Percentiles rank a stretch among this genome's conserved stretches.
These are phyloP conservation scores for Calcarius lapponicus DNA, from an alignment of 2,797 vertebrate species.

Conservation along the genomic window DNA sequence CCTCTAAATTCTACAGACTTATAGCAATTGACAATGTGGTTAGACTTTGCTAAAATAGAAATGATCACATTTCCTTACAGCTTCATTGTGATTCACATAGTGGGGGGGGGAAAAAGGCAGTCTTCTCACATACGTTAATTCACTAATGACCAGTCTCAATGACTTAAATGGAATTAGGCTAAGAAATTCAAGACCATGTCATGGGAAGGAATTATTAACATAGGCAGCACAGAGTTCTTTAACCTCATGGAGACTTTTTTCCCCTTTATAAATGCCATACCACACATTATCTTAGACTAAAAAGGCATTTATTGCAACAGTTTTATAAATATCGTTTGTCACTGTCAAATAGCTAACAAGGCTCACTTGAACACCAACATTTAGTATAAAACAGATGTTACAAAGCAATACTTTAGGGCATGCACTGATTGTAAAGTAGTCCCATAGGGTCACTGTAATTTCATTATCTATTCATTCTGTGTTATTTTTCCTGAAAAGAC, in stretches of 20 bases:
- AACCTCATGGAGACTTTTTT: neutral
- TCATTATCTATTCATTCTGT: neutral
- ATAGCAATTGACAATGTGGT: neutral
- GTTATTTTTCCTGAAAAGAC: constrained; percentile 9
- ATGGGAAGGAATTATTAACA: neutral
- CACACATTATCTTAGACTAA: constrained; percentile 61
- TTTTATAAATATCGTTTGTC: constrained; percentile 71
- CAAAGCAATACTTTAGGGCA: constrained; percentile 68
- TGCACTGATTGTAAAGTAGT: constrained; percentile 67
- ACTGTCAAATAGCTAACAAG: constrained; percentile 59
- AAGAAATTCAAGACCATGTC: neutral
- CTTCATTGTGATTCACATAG: neutral
- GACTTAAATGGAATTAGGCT: neutral
- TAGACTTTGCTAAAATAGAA: neutral
- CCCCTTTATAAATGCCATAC: constrained; percentile 44
- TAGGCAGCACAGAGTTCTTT: neutral
- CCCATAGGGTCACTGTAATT: neutral
- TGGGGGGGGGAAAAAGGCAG: neutral
- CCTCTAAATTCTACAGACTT: neutral
- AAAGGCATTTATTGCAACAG: constrained; percentile 71
- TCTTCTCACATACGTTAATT: neutral
- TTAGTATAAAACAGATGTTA: constrained; percentile 75
- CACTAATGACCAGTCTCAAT: neutral
- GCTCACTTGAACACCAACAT: constrained; percentile 64
- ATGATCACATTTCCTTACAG: neutral